Percentiles rank a stretch among this genome's conserved stretches.
Conservation (phyloP, 2,797 vertebrate species). For the Cirrhinus mrigala region DNA sequence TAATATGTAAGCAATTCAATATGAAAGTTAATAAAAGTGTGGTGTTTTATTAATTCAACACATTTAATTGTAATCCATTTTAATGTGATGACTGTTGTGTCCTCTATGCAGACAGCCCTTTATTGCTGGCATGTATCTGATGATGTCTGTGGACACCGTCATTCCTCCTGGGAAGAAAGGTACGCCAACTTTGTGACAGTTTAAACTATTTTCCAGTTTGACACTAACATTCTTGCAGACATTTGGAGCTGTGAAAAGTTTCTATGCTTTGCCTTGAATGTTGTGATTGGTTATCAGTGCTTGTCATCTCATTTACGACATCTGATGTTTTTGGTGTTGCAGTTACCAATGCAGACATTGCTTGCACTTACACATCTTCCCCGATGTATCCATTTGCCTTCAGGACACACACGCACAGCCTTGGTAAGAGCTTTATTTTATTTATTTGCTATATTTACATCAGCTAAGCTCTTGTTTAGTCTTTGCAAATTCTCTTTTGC, state of each 20-base stretch:
- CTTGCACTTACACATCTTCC: conserved; percentile 87
- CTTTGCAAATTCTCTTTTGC: neutral
- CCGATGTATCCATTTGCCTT: conserved; percentile 97
- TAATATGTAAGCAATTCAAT: neutral
- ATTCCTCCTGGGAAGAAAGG: conserved; percentile 91
- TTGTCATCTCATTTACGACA: neutral
- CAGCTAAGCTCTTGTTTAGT: neutral
- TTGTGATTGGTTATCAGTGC: neutral
- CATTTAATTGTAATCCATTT: neutral
- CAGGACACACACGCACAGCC: conserved; percentile 93
- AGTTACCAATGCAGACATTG: conserved; percentile 93
- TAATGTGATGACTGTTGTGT: conserved; percentile 13
- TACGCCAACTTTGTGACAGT: conserved; percentile 61
- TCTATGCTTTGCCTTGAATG: neutral
- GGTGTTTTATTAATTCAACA: neutral
- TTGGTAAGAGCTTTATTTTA: conserved; percentile 81
- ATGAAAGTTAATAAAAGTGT: neutral
- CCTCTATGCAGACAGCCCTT: conserved; percentile 86
- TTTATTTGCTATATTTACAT: neutral
- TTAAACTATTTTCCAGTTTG: neutral
- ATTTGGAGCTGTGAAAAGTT: neutral
- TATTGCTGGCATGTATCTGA: conserved; percentile 96
- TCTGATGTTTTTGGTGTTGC: conserved; percentile 53
- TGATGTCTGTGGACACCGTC: conserved; percentile 91
- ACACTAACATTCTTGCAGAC: neutral